phyloP scores from a whole-genome alignment of 2,113 vertebrate genomes.

The Pomatostomus ruficeps region DNA sequence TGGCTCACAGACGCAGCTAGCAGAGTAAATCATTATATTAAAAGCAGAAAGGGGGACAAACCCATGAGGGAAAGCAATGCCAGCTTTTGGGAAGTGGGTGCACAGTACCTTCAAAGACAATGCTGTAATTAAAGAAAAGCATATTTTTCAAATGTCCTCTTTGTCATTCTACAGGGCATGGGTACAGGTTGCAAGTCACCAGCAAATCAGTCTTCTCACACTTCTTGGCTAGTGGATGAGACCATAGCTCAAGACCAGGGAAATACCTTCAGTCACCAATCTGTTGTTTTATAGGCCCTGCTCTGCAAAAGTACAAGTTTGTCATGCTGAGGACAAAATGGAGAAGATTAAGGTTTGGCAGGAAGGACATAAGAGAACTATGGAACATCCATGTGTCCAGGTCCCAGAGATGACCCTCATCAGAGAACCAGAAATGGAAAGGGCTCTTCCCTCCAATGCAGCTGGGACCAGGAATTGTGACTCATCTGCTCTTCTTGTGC shows the following conservation, averaged over 20 bases:
- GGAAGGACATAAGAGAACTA: neutral
- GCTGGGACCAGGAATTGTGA: rapidly evolving
- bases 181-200: neutral
- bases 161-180: neutral
- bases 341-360: neutral
- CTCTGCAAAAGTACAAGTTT: neutral
- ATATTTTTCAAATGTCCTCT: neutral
- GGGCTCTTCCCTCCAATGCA: neutral
- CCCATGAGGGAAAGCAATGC: neutral
- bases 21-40: neutral
- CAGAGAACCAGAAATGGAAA: neutral
- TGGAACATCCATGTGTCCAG: neutral
- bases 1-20: neutral
- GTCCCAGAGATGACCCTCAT: neutral
- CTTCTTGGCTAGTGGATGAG: neutral
- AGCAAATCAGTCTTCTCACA: neutral
- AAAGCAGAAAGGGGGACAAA: neutral
- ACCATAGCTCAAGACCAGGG: neutral
- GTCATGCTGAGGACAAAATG: neutral
- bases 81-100: neutral
- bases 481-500: neutral
- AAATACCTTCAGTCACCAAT: neutral
- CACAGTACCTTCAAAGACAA: neutral
- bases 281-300: neutral
- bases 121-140: neutral